A percentile compares a stretch with the other conserved stretches of the same genome.
phyloP scores from a whole-genome alignment of 2,797 vertebrate species.

The Ctenosaura bakeri region DNA sequence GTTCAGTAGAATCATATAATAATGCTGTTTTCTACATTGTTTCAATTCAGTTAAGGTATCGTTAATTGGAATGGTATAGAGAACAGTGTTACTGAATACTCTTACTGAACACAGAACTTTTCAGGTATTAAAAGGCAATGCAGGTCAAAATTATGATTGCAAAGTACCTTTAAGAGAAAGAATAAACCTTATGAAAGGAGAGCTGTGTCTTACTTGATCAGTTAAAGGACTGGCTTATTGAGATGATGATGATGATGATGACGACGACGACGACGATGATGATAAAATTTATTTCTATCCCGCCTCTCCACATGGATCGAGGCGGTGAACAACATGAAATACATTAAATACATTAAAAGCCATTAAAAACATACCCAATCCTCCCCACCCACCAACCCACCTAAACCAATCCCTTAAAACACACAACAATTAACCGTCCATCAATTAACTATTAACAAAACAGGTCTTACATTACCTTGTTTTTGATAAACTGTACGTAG shows the following conservation, averaged over 20 bases:
- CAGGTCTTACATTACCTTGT: background rate
- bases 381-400: no score
- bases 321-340: no score
- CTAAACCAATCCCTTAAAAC: no score
- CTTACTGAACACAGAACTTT: background rate
- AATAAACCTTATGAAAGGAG: background rate
- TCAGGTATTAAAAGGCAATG: background rate
- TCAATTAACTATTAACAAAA: no score
- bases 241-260: no score
- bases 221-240: background rate
- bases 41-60: background rate
- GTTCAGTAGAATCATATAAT: background rate
- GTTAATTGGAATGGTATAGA: background rate
- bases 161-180: background rate
- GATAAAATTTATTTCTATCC: no score
- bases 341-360: no score
- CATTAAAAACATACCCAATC: no score
- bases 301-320: no score
- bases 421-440: no score
- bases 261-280: no score
- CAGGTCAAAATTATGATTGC: background rate
- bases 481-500: background rate
- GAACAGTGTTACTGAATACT: background rate
- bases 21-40: slow-evolving; percentile 6
- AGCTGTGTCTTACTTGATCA: background rate